Evolutionary conservation across 2,113 vertebrate genomes (phyloP).

Genomic region (Sula dactylatra): DNA sequence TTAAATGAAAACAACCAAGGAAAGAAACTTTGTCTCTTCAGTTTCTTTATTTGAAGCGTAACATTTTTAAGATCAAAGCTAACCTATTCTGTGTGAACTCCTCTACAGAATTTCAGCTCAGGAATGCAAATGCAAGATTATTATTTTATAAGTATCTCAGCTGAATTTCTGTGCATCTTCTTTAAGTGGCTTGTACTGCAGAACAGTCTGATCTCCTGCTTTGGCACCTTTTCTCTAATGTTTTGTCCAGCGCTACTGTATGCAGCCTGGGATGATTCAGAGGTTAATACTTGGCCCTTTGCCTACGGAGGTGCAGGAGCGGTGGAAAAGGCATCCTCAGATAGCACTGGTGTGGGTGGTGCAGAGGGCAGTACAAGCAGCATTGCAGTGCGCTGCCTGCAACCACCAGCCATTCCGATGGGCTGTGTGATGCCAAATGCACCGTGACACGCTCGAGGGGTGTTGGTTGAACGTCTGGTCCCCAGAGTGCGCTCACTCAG

Average conservation of each 20-base stretch:
- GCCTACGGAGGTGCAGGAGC: not conserved
- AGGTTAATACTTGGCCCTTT: not conserved
- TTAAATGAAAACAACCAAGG: not conserved
- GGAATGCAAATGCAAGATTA: not conserved
- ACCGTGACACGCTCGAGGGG: not conserved
- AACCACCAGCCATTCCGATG: not conserved
- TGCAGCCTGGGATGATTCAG: not conserved
- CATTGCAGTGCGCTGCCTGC: rapidly evolving
- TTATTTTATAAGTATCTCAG: not conserved
- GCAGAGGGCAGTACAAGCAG: not conserved
- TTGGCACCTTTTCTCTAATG: not conserved
- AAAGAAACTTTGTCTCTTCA: not conserved
- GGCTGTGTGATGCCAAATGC: not conserved
- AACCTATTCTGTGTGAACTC: constrained; percentile 1
- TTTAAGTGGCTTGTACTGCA: not conserved
- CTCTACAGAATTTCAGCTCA: not conserved
- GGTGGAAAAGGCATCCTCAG: not conserved
- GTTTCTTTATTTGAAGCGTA: not conserved
- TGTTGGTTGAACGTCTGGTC: rapidly evolving
- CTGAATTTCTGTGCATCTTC: not conserved
- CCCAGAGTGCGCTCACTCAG: not conserved
- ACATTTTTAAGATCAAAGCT: constrained; percentile 11
- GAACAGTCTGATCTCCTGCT: not conserved
- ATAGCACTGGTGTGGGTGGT: rapidly evolving
- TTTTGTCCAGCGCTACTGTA: not conserved